Evolutionary conservation across 2,888 invertebrate species (phyloP), one percentile per base, ranked within the genome.

Genomic region (Phengaris alcon): DNA sequence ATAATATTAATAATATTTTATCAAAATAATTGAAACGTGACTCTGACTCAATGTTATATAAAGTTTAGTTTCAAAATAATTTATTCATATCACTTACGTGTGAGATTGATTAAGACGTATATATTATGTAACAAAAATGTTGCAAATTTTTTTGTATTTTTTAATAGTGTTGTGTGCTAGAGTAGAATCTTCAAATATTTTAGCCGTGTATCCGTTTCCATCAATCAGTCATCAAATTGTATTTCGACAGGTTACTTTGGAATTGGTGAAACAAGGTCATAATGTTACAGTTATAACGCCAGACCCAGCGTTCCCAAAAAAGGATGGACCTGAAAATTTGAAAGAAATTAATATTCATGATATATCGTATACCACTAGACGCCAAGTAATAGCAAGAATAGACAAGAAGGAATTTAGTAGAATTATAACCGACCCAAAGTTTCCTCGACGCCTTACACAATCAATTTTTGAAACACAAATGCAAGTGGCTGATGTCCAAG

Each of bases 151-250:
- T 13, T 6, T 64, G 44, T 64, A 12, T 12, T 35, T 44, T 12
- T 64, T 64, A 35, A 44, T 64, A 64, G 54, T 52, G 22, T 5
- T 54, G 6, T 15, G 5, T 12, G 12, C 9, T 35, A 15, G 12
- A 72, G 72, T 72, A 3, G 35, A 72, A 6, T 7, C 72, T 6
- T 68, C 74, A n/a, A 74, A 74, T 46, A 91, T 91, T 64, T 73
- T 92, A 12, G 86, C 82, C 0, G 77, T 91, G 0, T 83, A 88
- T 54, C 85, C 91, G 0, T 80, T 83, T 2, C 87, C 91, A 0
- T 89, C 90, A 0, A 86, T 90, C 54, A 93, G 92, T 75, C 93
- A 93, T 77, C 92, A 93, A 81, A 82, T 90, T 0, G 86, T 88
- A 0, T 90, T 85, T 73, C 82, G 87, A 13, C 82, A 86, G 5